phyloP scores from a whole-genome alignment of 2,113 vertebrate species.

The Cyphomyrus plagiostoma region DNA sequence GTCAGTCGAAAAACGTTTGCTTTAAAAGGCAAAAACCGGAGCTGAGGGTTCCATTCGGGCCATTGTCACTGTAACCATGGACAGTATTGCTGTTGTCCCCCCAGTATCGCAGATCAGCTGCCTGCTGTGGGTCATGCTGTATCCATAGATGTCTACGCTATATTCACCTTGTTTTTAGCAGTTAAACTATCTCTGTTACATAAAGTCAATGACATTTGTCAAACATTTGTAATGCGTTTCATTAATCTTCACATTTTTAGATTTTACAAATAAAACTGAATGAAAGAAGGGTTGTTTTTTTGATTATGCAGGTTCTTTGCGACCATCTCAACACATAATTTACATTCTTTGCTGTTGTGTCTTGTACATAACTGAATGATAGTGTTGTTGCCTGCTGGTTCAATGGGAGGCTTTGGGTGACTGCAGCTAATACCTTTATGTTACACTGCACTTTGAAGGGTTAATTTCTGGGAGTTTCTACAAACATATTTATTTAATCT shows the following conservation, averaged over 20 bases:
- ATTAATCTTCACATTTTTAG: slow-evolving; percentile 48
- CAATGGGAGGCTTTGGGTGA: background rate
- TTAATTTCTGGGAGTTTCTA: background rate
- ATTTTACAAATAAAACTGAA: slow-evolving; percentile 43
- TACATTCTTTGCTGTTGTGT: background rate
- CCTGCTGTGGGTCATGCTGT: background rate
- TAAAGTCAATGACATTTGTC: slow-evolving; percentile 40
- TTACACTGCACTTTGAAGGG: background rate
- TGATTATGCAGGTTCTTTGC: background rate
- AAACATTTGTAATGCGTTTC: slow-evolving; percentile 42
- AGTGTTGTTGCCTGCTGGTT: background rate
- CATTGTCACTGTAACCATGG: background rate
- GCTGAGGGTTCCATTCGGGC: background rate
- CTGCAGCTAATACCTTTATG: background rate
- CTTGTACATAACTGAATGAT: background rate
- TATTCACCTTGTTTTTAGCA: slow-evolving; percentile 3
- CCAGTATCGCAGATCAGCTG: background rate
- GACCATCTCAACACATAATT: background rate
- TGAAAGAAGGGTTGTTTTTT: slow-evolving; percentile 29
- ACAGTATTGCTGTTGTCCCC: background rate
- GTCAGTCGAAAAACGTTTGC: background rate
- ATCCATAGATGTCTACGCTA: background rate
- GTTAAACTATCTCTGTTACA: slow-evolving; percentile 37
- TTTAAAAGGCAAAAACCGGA: background rate
- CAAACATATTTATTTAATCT: background rate